Evolutionary conservation across 2,113 vertebrate species (phyloP), one percentile per base, ranked within the genome.

Genomic region (Piprites chloris): DNA sequence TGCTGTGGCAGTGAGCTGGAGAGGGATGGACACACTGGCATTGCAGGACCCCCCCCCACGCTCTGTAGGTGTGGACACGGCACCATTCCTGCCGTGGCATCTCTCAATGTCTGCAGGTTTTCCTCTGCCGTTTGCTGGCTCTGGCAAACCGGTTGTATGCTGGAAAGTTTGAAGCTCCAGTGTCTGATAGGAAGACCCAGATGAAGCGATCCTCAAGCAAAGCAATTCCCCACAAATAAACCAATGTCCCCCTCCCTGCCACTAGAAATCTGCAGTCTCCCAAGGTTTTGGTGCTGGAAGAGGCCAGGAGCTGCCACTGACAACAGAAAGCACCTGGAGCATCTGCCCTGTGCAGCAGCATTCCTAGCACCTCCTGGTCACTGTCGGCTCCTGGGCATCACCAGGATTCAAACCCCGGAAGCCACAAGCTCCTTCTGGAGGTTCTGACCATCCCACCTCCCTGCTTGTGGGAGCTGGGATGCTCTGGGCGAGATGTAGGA

Each of bases 331-430:
- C 39, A 53, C 33, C 41, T 35, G 74, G 18, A 75, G 37, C 46
- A 74, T 53, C 67, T 1, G 0, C 11, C 21, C 28, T 0, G 0
- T 44, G 12, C 21, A 41, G 55, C 14, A 11, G 26, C 0, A 9
- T 37, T 61, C 65, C 12, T 6, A 32, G 13, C n/a, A 50, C 18
- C 37, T 81, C 47, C 32, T 0, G 0, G n/a, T 84, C 11, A 0
- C 27, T 2, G 2, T 20, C 0, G 0, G 24, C 66, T 92, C 39
- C 26, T 71, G 0, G 1, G 21, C 50, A 12, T 80, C 0, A 0
- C 41, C 41, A 27, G 37, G 23, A 21, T 73, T 73, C 63, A 44
- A n/a, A 13, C 14, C 5, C 4, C 39, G 67, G 62, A 32, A 32
- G 26, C 14, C 2, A 52, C 50, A 52, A 52, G 26, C 26, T 52